Conservation (phyloP, 2,888 invertebrate species). For the Flexamia atlantica region DNA sequence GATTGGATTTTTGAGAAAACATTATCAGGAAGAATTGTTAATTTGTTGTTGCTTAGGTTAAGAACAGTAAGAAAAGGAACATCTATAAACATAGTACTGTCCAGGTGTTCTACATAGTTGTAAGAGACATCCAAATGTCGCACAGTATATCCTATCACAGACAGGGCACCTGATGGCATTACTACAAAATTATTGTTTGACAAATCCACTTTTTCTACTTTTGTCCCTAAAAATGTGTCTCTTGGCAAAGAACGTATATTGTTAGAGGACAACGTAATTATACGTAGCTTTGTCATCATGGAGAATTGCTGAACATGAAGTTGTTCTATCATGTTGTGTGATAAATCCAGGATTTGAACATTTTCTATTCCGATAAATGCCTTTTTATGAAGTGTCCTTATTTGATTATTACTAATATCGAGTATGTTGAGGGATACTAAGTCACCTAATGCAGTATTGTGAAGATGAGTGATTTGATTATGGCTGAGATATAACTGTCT, state of each 20-base stretch:
- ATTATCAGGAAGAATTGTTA: conserved; percentile 92
- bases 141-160: conserved; percentile 87
- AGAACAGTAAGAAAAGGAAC: conserved; percentile 88
- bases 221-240: conserved; percentile 88
- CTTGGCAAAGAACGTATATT: conserved; percentile 85
- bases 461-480: conserved; percentile 84
- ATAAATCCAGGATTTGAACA: conserved; percentile 88
- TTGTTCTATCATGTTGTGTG: conserved; percentile 85
- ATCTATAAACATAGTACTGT: conserved; percentile 91
- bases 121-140: conserved; percentile 87
- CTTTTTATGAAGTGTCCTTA: conserved; percentile 83
- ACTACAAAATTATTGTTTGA: conserved; percentile 87
- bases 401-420: conserved; percentile 81
- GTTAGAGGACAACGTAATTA: conserved; percentile 86
- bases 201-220: conserved; percentile 88
- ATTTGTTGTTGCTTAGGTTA: conserved; percentile 87
- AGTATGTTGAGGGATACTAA: conserved; percentile 84
- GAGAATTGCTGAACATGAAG: conserved; percentile 89
- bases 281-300: conserved; percentile 84
- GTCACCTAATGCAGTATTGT: conserved; percentile 84
- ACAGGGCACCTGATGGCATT: conserved; percentile 87
- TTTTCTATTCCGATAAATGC: conserved; percentile 87
- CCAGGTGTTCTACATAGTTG: conserved; percentile 91
- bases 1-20: conserved; percentile 90
- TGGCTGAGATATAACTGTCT: conserved; percentile 84